Conservation (phyloP, 2,888 invertebrate species). For the Polyommatus iphigenia region DNA sequence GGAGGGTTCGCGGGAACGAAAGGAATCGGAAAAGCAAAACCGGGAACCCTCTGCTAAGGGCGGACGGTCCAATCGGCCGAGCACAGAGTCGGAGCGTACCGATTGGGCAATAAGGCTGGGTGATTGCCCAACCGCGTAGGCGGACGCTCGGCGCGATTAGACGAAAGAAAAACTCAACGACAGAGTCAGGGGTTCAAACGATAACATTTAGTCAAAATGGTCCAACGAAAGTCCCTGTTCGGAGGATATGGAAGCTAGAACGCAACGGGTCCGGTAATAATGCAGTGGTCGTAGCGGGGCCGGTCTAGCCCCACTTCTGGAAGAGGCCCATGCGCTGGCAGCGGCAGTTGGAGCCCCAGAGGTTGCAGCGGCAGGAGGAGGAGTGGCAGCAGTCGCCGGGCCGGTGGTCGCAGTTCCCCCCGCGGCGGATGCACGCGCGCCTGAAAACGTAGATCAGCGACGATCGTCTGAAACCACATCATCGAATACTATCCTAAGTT, state of each 20-base stretch:
- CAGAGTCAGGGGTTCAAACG: constrained; percentile 40
- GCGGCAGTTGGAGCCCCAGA: constrained; percentile 93
- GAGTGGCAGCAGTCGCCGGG: constrained; percentile 92
- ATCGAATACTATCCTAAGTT: constrained; percentile 73
- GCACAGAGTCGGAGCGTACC: constrained; percentile 72
- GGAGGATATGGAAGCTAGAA: constrained; percentile 52
- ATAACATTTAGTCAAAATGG: constrained; percentile 64
- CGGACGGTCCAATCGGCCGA: constrained; percentile 67
- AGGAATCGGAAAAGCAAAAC: constrained; percentile 50
- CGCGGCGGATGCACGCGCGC: constrained; percentile 89
- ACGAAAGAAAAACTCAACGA: constrained; percentile 51
- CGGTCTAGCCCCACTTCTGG: constrained; percentile 88
- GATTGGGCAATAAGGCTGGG: constrained; percentile 88
- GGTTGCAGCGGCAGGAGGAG: constrained; percentile 92
- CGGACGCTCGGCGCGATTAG: constrained; percentile 75
- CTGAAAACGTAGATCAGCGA: constrained; percentile 93
- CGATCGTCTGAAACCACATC: constrained; percentile 88
- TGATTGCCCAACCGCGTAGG: constrained; percentile 84
- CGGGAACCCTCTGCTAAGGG: constrained; percentile 59
- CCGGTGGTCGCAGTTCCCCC: constrained; percentile 91
- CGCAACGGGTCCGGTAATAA: constrained; percentile 67
- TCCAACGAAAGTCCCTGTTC: constrained; percentile 78
- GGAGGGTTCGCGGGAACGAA: constrained; percentile 55
- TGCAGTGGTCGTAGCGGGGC: constrained; percentile 67
- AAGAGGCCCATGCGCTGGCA: constrained; percentile 94